These are phyloP conservation scores for Peromyscus nudipes DNA, from an alignment of 2,797 vertebrate genomes.

Conservation along the genomic window DNA sequence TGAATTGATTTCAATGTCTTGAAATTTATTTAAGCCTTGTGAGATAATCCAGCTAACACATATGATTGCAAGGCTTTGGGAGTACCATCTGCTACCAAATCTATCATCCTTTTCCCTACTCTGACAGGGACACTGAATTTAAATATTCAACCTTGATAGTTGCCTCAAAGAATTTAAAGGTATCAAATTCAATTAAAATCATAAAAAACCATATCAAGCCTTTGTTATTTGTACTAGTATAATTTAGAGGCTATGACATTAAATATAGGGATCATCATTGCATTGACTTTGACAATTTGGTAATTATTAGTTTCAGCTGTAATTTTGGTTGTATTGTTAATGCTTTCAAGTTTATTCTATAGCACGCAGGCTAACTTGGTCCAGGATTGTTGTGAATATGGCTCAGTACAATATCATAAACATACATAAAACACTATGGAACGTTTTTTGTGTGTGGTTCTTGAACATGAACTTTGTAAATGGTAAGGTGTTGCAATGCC, in stretches of 20 bases:
- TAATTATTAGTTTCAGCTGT: neutral
- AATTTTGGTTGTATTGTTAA: neutral
- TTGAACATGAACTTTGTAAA: neutral
- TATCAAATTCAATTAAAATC: constrained; percentile 44
- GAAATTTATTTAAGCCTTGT: constrained; percentile 12
- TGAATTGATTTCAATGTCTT: constrained; percentile 38
- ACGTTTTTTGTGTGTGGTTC: neutral
- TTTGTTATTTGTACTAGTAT: neutral
- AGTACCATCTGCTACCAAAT: neutral
- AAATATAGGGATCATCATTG: neutral
- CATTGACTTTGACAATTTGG: constrained; percentile 10
- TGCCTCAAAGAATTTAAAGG: neutral
- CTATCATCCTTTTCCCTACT: neutral
- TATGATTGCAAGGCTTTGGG: neutral
- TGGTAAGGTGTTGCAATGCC: neutral
- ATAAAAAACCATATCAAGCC: neutral
- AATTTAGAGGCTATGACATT: neutral
- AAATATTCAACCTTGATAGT: constrained; percentile 10
- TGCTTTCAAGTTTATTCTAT: neutral
- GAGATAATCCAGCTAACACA: constrained; percentile 36
- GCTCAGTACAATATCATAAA: neutral
- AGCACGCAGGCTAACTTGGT: neutral
- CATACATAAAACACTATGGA: neutral
- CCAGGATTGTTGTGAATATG: neutral
- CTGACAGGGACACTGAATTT: constrained; percentile 2